phyloP scores from a whole-genome alignment of 2,797 vertebrate genomes.

The Crocodylus rhombifer region DNA sequence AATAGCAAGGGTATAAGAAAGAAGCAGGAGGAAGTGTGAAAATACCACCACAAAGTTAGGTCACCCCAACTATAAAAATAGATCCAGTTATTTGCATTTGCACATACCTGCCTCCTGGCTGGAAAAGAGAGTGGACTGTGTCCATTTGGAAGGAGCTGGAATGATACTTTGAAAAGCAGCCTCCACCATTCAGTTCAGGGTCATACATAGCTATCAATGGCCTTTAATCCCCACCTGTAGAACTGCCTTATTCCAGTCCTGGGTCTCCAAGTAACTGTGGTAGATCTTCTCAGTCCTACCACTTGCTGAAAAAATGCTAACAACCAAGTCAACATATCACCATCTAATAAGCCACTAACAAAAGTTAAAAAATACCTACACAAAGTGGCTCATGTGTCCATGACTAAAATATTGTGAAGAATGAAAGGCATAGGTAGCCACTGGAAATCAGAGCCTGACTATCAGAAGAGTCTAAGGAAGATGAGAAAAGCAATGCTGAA shows the following conservation, averaged over 20 bases:
- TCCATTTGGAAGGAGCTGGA: neutral
- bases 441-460: neutral
- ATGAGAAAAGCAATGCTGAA: neutral
- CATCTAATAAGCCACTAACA: neutral
- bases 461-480: neutral
- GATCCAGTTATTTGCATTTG: too few relatives aligned
- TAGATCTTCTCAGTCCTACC: neutral
- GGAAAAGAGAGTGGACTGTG: neutral
- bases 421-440: neutral
- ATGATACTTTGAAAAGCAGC: rapidly evolving
- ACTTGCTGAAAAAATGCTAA: neutral
- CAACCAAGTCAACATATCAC: neutral
- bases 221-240: neutral
- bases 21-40: neutral
- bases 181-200: neutral
- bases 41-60: neutral
- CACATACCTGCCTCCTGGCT: too few relatives aligned
- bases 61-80: too few relatives aligned
- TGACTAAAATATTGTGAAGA: neutral
- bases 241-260: neutral
- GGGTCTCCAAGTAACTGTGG: neutral
- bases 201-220: neutral
- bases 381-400: neutral
- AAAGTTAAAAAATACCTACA: neutral
- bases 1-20: neutral